Base-by-base conservation (phyloP, 2,888 invertebrate species). In the Diarsia brunnea region DNA sequence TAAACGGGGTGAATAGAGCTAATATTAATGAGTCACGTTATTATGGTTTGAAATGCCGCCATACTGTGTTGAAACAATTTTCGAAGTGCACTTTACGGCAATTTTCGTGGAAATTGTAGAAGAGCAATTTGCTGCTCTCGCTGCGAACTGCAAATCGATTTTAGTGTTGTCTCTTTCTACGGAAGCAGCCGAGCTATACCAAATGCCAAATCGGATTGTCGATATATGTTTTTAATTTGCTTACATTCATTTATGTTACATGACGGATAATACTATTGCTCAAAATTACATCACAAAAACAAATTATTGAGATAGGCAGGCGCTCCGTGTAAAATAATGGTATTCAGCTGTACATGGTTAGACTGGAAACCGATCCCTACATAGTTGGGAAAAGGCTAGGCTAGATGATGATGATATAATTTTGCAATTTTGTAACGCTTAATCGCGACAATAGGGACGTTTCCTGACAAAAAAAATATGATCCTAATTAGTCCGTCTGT, bases 81-180 rank as follows among this genome's bases (percentile, higher is more conserved):
- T 58, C 64, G 11, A 72, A 65, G 65, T 72, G 78, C 72, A 78
- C 21, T 64, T 63, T 55, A 31, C 11, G 24, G 21, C 63, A 49
- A 24, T 60, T 65, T 72, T 78, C 60, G 45, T 24, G 31, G 72
- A 65, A 78, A 72, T 64, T 51, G 55, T 72, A 21, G 16, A 55
- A 51, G 53, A 69, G 45, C 27, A 76, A 63, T n/a, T 60, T 64
- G 49, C 21, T 60, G 64, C 71, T 45, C 14, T 47, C 16, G 43
- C 4, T 49, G 70, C 16, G 75, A 55, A 27, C 38, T 58, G 77
- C 31, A 31, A 72, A 78, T 78, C 78, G 77, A 78, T 78, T 78
- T 45, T 4, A n/a, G 38, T n/a, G 72, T 19, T 78, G 78, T 72
- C 78, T 78, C 72, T 51, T 12, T 64, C 71, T 24, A 45, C 71